A percentile compares a stretch with the other conserved stretches of the same genome.
These are phyloP conservation scores for Antechinus flavipes DNA, from an alignment of 2,113 vertebrate species.

Conservation along the genomic window DNA sequence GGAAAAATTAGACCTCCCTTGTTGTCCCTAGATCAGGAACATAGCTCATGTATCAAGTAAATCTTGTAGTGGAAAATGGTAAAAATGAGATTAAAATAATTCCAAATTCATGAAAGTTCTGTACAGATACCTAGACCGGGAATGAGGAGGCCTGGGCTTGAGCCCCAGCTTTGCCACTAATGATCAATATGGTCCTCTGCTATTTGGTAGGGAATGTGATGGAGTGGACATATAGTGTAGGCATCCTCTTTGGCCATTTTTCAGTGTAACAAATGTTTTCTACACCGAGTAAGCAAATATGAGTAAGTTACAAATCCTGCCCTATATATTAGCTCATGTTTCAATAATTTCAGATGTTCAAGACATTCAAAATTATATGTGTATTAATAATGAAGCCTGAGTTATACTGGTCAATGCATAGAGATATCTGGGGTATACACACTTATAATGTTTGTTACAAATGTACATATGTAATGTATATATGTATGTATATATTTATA, in stretches of 20 bases:
- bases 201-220: too few relatives aligned
- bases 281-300: background rate
- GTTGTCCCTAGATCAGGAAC: background rate
- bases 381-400: too few relatives aligned
- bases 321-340: background rate
- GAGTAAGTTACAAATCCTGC: background rate
- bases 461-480: too few relatives aligned
- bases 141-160: background rate
- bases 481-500: too few relatives aligned
- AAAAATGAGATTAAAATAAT: background rate
- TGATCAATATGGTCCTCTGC: too few relatives aligned
- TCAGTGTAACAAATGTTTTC: background rate
- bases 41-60: background rate
- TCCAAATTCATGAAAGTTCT: background rate
- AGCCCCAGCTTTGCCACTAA: background rate
- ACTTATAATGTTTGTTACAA: too few relatives aligned
- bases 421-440: too few relatives aligned
- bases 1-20: background rate
- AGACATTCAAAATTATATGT: too few relatives aligned
- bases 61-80: background rate
- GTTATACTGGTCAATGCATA: too few relatives aligned
- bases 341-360: too few relatives aligned
- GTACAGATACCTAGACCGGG: background rate
- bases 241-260: background rate
- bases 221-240: background rate